Evolutionary conservation across 2,113 vertebrate genomes (phyloP).

Genomic region (Podarcis raffonei): DNA sequence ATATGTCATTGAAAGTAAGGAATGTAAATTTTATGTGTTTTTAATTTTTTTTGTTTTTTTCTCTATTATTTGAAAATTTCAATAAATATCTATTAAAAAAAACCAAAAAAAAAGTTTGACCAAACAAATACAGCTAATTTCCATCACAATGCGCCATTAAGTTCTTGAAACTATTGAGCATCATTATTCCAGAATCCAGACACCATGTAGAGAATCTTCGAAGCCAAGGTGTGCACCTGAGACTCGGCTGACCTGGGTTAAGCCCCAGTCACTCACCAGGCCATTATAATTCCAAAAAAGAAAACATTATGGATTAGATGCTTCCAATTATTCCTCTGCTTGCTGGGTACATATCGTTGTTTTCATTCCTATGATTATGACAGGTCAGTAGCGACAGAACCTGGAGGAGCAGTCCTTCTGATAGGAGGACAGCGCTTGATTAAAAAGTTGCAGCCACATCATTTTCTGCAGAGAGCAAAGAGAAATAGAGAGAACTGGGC

Average conservation of each 20-base stretch:
- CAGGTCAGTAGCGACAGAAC: not conserved
- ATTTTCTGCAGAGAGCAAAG: not conserved
- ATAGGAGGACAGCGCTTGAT: not conserved
- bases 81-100: no score
- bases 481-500: not conserved
- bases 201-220: not conserved
- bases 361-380: not conserved
- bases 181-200: not conserved
- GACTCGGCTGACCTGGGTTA: not conserved
- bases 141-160: not conserved
- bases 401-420: not conserved
- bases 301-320: not conserved
- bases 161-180: not conserved
- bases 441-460: not conserved
- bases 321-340: not conserved
- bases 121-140: not conserved
- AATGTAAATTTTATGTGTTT: no score
- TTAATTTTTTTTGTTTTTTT: no score
- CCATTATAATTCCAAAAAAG: constrained; percentile 8
- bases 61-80: no score
- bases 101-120: no score
- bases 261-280: not conserved
- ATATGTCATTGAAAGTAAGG: no score
- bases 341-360: not conserved
- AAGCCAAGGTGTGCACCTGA: not conserved